These are phyloP conservation scores for Auanema sp. DNA, from an alignment of 2,888 invertebrate species.

Conservation along the genomic window DNA sequence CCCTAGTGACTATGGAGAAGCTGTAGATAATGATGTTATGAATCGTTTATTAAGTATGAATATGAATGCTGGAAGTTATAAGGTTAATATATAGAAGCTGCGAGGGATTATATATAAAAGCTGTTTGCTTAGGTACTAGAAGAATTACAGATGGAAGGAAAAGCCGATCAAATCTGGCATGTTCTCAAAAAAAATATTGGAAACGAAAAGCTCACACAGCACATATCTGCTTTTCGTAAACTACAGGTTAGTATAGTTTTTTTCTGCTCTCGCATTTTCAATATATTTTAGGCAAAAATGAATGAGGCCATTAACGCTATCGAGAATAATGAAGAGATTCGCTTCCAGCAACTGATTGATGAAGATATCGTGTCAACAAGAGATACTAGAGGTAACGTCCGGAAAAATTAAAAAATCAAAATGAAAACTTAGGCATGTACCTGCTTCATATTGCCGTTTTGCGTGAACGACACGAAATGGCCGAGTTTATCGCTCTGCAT, in stretches of 20 bases:
- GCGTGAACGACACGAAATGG: conserved; percentile 58
- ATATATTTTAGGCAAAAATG: conserved; percentile 42
- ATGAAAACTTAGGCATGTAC: conserved; percentile 36
- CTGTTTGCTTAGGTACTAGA: conserved; percentile 34
- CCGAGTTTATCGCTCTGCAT: conserved; percentile 49
- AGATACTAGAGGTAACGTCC: conserved; percentile 48
- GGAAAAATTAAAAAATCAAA: not conserved
- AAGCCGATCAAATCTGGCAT: conserved; percentile 57
- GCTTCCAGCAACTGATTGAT: conserved; percentile 47
- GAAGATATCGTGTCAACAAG: conserved; percentile 51
- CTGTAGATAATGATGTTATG: no score
- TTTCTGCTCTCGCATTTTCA: not conserved
- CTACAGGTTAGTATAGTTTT: conserved; percentile 41
- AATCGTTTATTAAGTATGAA: conserved; percentile 3
- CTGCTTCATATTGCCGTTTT: conserved; percentile 57
- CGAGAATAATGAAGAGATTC: conserved; percentile 51
- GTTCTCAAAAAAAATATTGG: conserved; percentile 53
- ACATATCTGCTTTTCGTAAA: conserved; percentile 54
- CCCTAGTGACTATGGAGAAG: not conserved
- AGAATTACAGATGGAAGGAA: conserved; percentile 58
- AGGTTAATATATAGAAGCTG: not conserved
- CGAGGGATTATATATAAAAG: not conserved
- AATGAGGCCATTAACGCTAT: conserved; percentile 48
- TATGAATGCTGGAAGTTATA: conserved; percentile 1
- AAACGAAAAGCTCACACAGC: conserved; percentile 51